Percentiles rank a stretch among this genome's conserved stretches.
Conservation (phyloP, 2,888 invertebrate species). For the Lasioglossum figueresi region DNA sequence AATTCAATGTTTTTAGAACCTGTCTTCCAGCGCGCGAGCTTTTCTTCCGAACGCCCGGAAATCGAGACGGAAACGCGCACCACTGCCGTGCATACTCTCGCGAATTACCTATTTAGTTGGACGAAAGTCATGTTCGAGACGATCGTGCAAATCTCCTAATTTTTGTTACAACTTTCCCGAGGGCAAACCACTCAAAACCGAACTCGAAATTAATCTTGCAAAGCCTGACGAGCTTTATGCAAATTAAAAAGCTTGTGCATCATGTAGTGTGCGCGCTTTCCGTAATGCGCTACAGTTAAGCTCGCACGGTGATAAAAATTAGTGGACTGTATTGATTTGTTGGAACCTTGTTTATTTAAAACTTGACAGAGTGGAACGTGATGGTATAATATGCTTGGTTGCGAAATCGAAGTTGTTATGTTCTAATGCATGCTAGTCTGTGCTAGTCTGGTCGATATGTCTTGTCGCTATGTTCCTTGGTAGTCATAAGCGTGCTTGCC, state of each 20-base stretch:
- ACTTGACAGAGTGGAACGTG: too few species aligned
- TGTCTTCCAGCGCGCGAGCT: neutral
- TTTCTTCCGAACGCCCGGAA: neutral
- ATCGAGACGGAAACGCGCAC: neutral
- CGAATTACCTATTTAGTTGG: neutral
- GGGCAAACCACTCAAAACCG: neutral
- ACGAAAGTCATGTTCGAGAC: neutral
- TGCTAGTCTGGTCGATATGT: too few species aligned
- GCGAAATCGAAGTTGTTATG: too few species aligned
- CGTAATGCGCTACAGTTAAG: too few species aligned
- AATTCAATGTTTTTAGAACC: slow-evolving; percentile 33
- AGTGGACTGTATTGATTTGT: too few species aligned
- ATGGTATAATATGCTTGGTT: too few species aligned
- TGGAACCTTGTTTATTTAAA: too few species aligned
- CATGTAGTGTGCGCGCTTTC: too few species aligned
- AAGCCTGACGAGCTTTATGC: neutral
- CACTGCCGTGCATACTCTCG: neutral
- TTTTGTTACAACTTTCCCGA: neutral
- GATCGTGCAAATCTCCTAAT: neutral
- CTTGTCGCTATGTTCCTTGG: too few species aligned
- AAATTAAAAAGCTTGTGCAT: neutral
- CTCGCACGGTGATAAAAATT: too few species aligned
- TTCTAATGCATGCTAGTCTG: too few species aligned
- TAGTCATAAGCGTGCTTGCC: too few species aligned
- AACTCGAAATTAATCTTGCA: neutral